These are phyloP conservation scores for Drosophila lacertosa DNA, from an alignment of 1,140 invertebrate genomes.

Conservation along the genomic window DNA sequence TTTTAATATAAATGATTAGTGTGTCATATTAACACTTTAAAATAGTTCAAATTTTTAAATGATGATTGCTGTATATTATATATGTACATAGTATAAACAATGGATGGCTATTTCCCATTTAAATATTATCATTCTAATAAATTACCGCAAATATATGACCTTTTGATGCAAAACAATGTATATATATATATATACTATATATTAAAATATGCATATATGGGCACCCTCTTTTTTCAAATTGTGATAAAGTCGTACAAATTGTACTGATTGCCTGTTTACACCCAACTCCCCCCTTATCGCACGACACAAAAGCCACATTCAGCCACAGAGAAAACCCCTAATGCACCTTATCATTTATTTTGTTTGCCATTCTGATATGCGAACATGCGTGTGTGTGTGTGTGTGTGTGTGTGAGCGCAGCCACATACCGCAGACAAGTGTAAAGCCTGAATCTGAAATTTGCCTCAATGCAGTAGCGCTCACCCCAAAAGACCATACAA, in stretches of 20 bases:
- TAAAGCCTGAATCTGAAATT: slow-evolving; percentile 4
- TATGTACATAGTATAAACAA: too few species aligned
- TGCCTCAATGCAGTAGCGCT: slow-evolving; percentile 1
- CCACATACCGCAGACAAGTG: slow-evolving; percentile 12
- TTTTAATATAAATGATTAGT: too few species aligned
- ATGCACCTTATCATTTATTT: slow-evolving; percentile 31
- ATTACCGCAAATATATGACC: slow-evolving; percentile 7
- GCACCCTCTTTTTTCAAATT: slow-evolving; percentile 3
- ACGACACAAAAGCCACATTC: background rate
- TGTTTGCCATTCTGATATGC: slow-evolving; percentile 11
- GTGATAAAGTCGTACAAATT: slow-evolving; percentile 7
- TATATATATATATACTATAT: background rate
- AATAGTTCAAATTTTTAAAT: too few species aligned
- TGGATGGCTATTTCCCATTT: background rate
- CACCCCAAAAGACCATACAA: background rate
- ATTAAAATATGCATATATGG: background rate
- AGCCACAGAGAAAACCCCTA: slow-evolving; percentile 13
- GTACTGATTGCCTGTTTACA: slow-evolving; percentile 14
- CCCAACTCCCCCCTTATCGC: background rate
- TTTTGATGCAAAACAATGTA: background rate
- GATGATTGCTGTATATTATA: background rate
- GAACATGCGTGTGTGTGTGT: background rate
- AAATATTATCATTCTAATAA: background rate
- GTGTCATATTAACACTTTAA: too few species aligned
- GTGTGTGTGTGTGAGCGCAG: slow-evolving; percentile 1